Base-by-base conservation (phyloP, 2,888 invertebrate genomes). In the Saturnia pavonia region DNA sequence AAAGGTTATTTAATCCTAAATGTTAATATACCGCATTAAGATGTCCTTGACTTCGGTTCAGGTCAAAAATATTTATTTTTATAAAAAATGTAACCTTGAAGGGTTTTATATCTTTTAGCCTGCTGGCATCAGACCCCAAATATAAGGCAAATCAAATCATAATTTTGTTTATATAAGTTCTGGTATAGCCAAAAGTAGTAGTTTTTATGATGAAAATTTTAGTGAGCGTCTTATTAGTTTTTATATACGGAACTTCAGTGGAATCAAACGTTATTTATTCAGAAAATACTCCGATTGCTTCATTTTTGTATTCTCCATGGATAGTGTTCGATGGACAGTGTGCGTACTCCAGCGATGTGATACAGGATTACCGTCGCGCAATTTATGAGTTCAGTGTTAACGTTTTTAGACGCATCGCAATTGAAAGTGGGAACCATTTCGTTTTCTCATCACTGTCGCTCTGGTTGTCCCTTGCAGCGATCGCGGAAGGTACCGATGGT, bases 401-500 rank as follows among this genome's bases (percentile, higher is more conserved):
- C 4, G 4, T 66, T 25, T 70, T 43, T 40, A 70, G 66, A 66
- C 51, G 40, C 6, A 51, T 66, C 1, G 66, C 70, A 19, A 27
- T 51, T 42, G 51, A 45, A 51, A 70, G 65, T 51, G 48, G 48
- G 9, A 65, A 51, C 65, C 75, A 78, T 51, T 79, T 79, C n/a
- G 74, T 74, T 0, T 72, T 70, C 65, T 78, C 81, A 0, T 77
- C 80, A 0, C 71, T 70, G 22, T 77, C 80, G 7, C 54, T 75
- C 12, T 81, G 81, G 79, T 48, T 80, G 22, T 73, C 73, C 1
- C 73, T 79, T 0, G 77, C 77, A 0, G 80, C 76, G 0, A 69
- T 81, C 25, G 77, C 77, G 3, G 81, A 81, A 75, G 81, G 81
- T 40, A 69, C 77, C 4, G 76, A 73, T 8, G 69, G 73, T 0